Evolutionary conservation across 2,113 vertebrate genomes (phyloP).

Genomic region (Gallinago undulata): DNA sequence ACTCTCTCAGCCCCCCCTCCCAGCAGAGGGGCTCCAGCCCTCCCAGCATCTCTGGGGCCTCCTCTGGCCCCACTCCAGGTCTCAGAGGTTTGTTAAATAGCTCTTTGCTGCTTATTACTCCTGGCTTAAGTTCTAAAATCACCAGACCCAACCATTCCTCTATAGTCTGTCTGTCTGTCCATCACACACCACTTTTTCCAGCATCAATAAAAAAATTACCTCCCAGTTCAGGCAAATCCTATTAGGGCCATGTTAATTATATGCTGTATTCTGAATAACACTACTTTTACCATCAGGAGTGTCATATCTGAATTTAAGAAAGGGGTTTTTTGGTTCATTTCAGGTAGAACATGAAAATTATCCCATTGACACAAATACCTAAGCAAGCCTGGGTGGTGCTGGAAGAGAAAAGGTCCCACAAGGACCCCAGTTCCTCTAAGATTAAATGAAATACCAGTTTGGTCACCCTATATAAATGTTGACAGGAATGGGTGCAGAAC

Average conservation of each 20-base stretch:
- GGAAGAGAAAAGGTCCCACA: not conserved
- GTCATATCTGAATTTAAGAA: not conserved
- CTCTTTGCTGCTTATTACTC: not conserved
- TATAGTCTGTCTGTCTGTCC: not conserved
- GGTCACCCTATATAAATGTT: not conserved
- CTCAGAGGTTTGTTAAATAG: not conserved
- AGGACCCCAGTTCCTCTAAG: not conserved
- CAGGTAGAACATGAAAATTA: not conserved
- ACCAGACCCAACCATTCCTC: not conserved
- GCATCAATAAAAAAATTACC: not conserved
- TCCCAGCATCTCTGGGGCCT: not conserved
- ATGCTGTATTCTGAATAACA: not conserved
- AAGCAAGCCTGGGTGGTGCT: not conserved
- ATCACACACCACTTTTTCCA: not conserved
- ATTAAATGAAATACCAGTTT: not conserved
- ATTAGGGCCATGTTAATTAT: not conserved
- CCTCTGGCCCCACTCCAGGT: not conserved
- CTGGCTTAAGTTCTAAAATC: not conserved
- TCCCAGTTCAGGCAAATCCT: not conserved
- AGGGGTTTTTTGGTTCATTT: not conserved
- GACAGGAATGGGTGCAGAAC: fast-evolving
- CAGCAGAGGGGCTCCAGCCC: not conserved
- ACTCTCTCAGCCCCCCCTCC: too few species aligned
- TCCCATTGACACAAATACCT: not conserved
- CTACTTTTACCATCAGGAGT: not conserved